Base-by-base conservation (phyloP, 30 jellyfish, hydroid and myxozoan species). In the Pelagia noctiluca region DNA sequence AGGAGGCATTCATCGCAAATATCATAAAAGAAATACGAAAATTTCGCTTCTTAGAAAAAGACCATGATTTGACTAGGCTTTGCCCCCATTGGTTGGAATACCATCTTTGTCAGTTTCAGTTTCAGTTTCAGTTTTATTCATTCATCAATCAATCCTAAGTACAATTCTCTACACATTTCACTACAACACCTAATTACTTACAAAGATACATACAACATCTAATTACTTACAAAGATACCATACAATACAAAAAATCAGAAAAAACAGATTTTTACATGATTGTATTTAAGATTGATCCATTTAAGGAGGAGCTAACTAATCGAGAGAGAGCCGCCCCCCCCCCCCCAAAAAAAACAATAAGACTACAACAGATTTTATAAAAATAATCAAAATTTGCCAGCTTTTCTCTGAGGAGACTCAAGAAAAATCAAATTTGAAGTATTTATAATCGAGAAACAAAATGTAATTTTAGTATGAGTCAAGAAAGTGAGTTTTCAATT, bases 401-500 rank as follows among this genome's bases (percentile, higher is more conserved):
- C 8, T 42, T 42, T 42, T 42, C 57, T 42, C 57, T 42, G 57
- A 42, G 12, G 57, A 42, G 57, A 42, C 57, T 42, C 57, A 42
- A 42, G 57, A 42, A 42, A 42, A 42, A 5, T 42, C 57, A 42
- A 42, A 42, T 16, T 42, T 26, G 81, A 68, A n/a, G 35, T 19
- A 19, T 22, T 35, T 18, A 30, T 26, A 28, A 35, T 19, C 81
- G 33, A 19, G 24, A 33, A 68, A 32, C 63, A 34, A 16, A 35
- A 32, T 30, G 24, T 13, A 26, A 0, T 68, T 28, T 10, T 11
- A 26, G 26, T 38, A 37, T 18, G 71, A 71, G 67, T 71, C 86
- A 47, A 74, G 30, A 32, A 74, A 74, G 35, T 47, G 28, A 49
- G 86, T 49, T 49, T 74, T 74, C 86, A 74, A 74, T 31, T 49